Percentiles rank a stretch among this genome's conserved stretches.
Evolutionary conservation across 2,797 vertebrate species (phyloP).

Genomic region (Thripadectes ignobilis): DNA sequence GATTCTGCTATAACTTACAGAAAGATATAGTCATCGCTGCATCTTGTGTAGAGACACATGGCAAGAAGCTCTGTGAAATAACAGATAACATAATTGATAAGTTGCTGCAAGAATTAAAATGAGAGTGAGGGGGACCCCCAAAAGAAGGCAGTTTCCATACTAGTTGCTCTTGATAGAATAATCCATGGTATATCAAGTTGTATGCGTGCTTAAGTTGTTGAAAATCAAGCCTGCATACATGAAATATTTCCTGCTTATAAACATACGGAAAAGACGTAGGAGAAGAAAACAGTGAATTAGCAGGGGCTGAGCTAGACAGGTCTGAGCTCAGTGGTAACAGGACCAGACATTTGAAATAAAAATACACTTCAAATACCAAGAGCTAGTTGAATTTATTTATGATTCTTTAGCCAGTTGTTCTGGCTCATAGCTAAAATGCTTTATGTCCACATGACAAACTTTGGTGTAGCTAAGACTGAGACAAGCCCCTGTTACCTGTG

Average conservation of each 20-base stretch:
- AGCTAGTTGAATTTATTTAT: background rate
- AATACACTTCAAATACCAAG: background rate
- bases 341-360: background rate
- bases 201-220: background rate
- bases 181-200: background rate
- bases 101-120: background rate
- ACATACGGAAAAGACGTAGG: background rate
- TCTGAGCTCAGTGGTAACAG: background rate
- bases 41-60: background rate
- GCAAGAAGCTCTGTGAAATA: background rate
- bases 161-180: background rate
- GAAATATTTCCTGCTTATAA: background rate
- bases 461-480: background rate
- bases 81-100: background rate
- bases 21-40: background rate
- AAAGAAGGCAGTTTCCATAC: background rate
- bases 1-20: background rate
- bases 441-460: background rate
- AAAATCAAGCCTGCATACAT: background rate
- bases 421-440: background rate
- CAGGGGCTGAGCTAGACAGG: background rate
- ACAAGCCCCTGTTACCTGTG: background rate
- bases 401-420: background rate
- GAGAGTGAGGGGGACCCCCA: background rate
- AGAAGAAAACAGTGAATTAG: background rate